Base-by-base conservation (phyloP, 2,797 vertebrate species). In the Cuniculus paca region DNA sequence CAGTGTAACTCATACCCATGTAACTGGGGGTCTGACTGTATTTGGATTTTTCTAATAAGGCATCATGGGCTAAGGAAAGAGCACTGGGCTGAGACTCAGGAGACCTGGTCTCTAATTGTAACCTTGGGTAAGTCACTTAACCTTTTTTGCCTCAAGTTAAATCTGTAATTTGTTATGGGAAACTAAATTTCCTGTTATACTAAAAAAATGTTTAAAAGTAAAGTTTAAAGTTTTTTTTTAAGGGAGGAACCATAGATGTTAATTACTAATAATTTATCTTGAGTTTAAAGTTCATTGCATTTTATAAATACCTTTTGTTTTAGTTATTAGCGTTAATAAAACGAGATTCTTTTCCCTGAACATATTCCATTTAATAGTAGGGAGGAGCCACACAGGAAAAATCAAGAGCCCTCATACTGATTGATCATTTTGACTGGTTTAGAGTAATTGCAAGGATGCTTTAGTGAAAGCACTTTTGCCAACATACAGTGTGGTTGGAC, bases 1-100 rank as follows among this genome's bases (percentile, higher is more conserved):
- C 97, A 98, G 97, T 98, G 97, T 98, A 97, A 98, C 97, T 97
- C 97, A 97, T 96, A 97, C 97, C 97, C 97, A 94, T 97, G 90
- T 97, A 97, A 97, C 89, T 93, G 97, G 97, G 96, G 97, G 95
- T 97, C 96, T 97, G 93, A 96, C 97, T 98, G 79, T 97, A 96
- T 97, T 97, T 98, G 97, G 96, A 94, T 97, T 97, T 97, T 98
- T 97, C 94, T 98, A 79, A 97, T 98, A 97, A 98, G 95, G 96
- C 95, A 56, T 97, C 92, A 93, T 98, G 94, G 95, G 95, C 97
- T 98, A 97, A 97, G 93, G 93, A 97, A 97, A 97, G 96, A 97
- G 94, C 96, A 95, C 90, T 98, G 97, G 91, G 95, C 96, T 97
- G 93, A 95, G 97, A 96, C 89, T 97, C 96, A 97, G 97, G 97